Evolutionary conservation across 2,797 vertebrate genomes (phyloP).

Genomic region (Adrianichthys oophorus): DNA sequence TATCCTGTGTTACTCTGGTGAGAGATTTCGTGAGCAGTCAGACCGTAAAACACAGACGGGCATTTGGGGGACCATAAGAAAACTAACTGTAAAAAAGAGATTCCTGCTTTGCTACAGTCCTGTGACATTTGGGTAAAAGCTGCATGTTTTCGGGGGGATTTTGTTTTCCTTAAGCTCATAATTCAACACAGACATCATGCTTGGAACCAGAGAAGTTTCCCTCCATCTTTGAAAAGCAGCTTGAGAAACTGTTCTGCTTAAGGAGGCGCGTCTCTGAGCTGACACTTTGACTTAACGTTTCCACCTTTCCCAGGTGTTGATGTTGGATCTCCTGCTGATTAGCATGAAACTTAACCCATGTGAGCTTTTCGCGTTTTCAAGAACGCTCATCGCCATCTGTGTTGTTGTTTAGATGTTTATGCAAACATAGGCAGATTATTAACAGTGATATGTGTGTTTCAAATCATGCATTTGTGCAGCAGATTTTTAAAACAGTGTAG

Average conservation of each 20-base stretch:
- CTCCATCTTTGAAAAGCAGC: constrained; percentile 54
- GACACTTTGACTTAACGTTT: constrained; percentile 29
- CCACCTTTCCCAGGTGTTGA: neutral
- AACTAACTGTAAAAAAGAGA: neutral
- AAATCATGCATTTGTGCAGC: too few species aligned
- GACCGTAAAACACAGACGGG: constrained; percentile 66
- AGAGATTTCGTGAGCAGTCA: constrained; percentile 49
- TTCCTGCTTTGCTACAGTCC: constrained; percentile 52
- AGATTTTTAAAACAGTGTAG: too few species aligned
- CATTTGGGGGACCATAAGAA: constrained; percentile 15
- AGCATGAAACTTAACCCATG: too few species aligned
- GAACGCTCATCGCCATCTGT: too few species aligned
- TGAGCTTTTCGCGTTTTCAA: too few species aligned
- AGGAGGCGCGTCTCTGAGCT: constrained; percentile 51
- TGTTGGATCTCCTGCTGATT: too few species aligned
- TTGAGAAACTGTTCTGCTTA: constrained; percentile 41
- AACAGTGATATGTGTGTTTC: too few species aligned
- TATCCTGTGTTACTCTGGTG: constrained; percentile 37
- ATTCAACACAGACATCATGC: constrained; percentile 74
- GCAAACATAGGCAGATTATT: too few species aligned
- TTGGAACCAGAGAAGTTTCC: constrained; percentile 69
- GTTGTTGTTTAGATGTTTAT: too few species aligned
- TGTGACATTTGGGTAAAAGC: constrained; percentile 67
- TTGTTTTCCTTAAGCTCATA: constrained; percentile 80
- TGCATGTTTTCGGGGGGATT: constrained; percentile 67